Percentiles rank a stretch among this genome's conserved stretches.
These are phyloP conservation scores for Cheracebus regulus DNA, from an alignment of 2,797 vertebrate species.

Conservation along the genomic window DNA sequence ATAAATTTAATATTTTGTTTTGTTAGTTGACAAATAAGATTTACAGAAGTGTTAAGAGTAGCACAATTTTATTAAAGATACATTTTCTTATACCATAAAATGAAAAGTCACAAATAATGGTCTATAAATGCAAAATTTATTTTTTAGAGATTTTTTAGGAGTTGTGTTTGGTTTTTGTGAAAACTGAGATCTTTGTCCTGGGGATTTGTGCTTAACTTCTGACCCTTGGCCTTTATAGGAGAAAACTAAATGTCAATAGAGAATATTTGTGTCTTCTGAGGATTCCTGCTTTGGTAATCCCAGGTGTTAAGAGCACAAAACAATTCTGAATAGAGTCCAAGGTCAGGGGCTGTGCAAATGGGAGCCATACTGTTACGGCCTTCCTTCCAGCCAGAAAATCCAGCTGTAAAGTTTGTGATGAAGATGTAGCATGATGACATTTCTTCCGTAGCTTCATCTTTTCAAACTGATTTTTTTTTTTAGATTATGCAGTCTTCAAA, in stretches of 20 bases:
- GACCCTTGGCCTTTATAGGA: background rate
- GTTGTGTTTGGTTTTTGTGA: background rate
- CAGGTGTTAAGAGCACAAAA: background rate
- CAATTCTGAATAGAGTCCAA: background rate
- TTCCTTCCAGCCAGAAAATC: background rate
- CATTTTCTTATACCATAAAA: background rate
- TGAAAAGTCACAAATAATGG: background rate
- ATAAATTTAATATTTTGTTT: conserved; percentile 16
- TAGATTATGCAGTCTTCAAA: background rate
- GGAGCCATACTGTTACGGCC: accelerated
- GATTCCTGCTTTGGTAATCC: background rate
- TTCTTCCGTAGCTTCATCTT: background rate
- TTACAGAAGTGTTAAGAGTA: background rate
- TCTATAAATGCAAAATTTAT: background rate
- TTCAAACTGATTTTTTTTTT: background rate
- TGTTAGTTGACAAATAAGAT: background rate
- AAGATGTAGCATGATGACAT: background rate
- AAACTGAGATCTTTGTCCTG: background rate
- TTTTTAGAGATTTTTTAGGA: background rate
- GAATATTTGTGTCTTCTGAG: background rate
- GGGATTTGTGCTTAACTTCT: background rate
- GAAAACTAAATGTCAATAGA: background rate
- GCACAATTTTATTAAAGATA: background rate
- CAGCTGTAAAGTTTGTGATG: accelerated
- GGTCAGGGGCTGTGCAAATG: accelerated